Percentiles rank a stretch among this genome's conserved stretches.
Conservation (phyloP, 2,113 vertebrate species). For the Pollimyrus isidori region DNA sequence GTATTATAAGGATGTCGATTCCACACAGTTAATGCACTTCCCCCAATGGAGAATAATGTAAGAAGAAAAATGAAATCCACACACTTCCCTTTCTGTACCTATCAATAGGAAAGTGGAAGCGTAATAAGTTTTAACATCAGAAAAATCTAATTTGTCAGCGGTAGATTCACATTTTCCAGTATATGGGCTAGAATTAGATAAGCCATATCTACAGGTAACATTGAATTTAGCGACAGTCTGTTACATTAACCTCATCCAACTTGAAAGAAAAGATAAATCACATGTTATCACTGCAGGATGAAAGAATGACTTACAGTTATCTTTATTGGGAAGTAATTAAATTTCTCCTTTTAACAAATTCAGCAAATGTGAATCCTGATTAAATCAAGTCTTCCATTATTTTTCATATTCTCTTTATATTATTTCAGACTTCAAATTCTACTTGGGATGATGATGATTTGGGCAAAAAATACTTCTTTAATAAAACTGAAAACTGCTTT, state of each 20-base stretch:
- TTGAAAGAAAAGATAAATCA: background rate
- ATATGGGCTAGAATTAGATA: background rate
- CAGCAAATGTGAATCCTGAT: background rate
- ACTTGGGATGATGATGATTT: background rate
- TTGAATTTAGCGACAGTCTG: background rate
- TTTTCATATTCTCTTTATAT: background rate
- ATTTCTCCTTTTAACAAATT: background rate
- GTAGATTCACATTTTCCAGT: background rate
- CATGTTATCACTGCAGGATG: background rate
- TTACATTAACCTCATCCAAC: background rate
- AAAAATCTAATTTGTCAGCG: background rate
- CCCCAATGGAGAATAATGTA: background rate
- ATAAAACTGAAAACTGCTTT: background rate
- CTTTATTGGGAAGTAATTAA: background rate
- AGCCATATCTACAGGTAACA: background rate
- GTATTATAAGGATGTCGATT: background rate
- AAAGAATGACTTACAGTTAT: background rate
- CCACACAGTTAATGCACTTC: background rate
- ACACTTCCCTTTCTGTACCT: background rate
- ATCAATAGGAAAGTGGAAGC: background rate
- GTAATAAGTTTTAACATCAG: background rate
- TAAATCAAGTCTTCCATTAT: background rate
- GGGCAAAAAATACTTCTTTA: background rate
- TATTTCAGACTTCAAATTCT: background rate
- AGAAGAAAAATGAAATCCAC: background rate